Percentiles rank a stretch among this genome's conserved stretches.
These are phyloP conservation scores for Seriola quinqueradiata DNA, from an alignment of 2,113 vertebrate species.

Conservation along the genomic window DNA sequence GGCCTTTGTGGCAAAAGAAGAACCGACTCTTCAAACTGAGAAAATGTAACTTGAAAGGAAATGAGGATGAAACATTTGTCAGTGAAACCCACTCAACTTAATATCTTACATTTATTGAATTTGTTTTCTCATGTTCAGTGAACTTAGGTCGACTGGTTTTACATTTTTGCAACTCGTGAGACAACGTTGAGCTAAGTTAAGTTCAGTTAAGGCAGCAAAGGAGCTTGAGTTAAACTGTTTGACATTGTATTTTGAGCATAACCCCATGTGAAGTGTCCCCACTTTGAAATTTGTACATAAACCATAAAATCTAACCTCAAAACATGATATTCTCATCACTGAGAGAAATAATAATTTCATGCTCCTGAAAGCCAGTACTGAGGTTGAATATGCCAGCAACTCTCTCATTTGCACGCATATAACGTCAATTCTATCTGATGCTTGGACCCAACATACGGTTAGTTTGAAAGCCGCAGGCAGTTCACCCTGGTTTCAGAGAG, in stretches of 20 bases:
- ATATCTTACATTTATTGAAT: background rate
- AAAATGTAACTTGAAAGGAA: background rate
- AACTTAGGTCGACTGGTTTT: background rate
- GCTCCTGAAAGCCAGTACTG: constrained; percentile 49
- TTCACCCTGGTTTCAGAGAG: constrained; percentile 68
- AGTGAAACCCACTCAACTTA: background rate
- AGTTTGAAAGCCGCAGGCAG: constrained; percentile 72
- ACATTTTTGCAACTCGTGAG: background rate
- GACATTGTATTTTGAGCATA: constrained; percentile 6
- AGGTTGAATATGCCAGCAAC: constrained; percentile 48
- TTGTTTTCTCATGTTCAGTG: background rate
- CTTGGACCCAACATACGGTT: constrained; percentile 48
- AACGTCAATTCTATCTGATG: constrained; percentile 59
- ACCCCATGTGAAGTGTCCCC: constrained; percentile 25
- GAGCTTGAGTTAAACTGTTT: constrained; percentile 9
- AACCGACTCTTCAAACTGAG: background rate
- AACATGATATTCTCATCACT: constrained; percentile 63
- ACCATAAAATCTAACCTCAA: constrained; percentile 55
- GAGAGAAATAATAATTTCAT: constrained; percentile 59
- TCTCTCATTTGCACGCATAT: constrained; percentile 71
- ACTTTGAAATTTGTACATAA: constrained; percentile 55
- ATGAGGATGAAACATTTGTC: background rate
- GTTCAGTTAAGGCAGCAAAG: background rate
- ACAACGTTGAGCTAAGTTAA: background rate
- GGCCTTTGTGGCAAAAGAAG: background rate